Percentiles rank a stretch among this genome's conserved stretches.
phyloP scores from a whole-genome alignment of 2,113 vertebrate genomes.

The Psilopsiagon aymara region DNA sequence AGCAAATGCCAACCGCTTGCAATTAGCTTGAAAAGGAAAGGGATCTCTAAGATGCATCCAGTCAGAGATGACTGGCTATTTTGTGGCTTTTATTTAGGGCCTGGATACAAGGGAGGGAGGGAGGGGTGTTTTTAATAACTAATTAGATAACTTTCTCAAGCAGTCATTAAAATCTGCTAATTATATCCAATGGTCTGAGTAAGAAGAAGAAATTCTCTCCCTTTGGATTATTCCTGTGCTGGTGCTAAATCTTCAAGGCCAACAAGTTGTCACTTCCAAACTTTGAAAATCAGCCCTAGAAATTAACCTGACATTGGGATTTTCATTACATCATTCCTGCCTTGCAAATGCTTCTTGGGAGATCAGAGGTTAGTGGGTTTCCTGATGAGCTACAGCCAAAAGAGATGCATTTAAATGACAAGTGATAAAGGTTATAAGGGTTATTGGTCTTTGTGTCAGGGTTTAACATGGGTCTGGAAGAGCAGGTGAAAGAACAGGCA shows the following conservation, averaged over 20 bases:
- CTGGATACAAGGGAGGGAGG: background rate
- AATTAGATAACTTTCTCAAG: conserved; percentile 65
- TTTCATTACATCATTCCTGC: background rate
- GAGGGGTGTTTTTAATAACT: conserved; percentile 34
- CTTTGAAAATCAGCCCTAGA: background rate
- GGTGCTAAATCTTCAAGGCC: conserved; percentile 50
- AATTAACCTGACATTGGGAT: background rate
- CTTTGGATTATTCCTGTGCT: background rate
- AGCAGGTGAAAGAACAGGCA: background rate
- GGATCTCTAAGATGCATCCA: background rate
- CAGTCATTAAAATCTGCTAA: conserved; percentile 69
- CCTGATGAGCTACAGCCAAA: background rate
- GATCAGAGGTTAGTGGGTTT: background rate
- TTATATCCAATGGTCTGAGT: conserved; percentile 60
- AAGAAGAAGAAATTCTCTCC: conserved; percentile 48
- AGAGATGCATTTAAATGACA: background rate
- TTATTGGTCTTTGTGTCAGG: background rate
- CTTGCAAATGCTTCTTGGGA: background rate
- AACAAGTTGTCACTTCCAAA: conserved; percentile 18
- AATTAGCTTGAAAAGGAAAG: conserved; percentile 40
- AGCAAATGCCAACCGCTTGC: background rate
- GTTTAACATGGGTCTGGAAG: accelerated
- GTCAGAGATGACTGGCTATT: conserved; percentile 1
- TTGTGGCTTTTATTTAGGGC: conserved; percentile 20
- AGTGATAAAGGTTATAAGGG: background rate